phyloP scores from a whole-genome alignment of 2,888 invertebrate genomes.

The Harpalus rubripes region DNA sequence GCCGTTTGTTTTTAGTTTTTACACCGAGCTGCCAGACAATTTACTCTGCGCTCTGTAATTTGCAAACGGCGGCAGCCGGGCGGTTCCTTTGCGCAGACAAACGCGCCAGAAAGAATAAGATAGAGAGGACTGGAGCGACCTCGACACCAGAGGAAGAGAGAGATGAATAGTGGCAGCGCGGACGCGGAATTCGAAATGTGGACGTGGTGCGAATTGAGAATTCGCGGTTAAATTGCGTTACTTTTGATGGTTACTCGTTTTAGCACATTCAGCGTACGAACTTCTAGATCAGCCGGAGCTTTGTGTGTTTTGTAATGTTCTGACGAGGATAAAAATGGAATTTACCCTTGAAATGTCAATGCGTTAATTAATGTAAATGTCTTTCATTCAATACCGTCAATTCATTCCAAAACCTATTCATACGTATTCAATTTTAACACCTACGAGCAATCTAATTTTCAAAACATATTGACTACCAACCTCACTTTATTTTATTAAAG shows the following conservation, averaged over 20 bases:
- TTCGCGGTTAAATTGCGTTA: constrained; percentile 64
- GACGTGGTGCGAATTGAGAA: constrained; percentile 59
- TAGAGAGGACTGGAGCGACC: constrained; percentile 14
- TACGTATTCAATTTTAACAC: not conserved
- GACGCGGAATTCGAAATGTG: constrained; percentile 65
- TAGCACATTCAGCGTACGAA: constrained; percentile 56
- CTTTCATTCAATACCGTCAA: constrained; percentile 3
- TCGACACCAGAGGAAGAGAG: constrained; percentile 19
- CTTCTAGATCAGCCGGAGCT: constrained; percentile 46
- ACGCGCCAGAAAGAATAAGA: constrained; percentile 41
- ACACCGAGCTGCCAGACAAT: constrained; percentile 49
- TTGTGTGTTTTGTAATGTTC: constrained; percentile 49
- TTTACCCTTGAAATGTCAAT: not conserved
- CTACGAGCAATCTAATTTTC: too few relatives aligned
- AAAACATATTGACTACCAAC: too few relatives aligned
- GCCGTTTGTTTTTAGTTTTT: constrained; percentile 50
- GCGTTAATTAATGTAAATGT: constrained; percentile 28
- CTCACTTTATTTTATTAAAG: too few relatives aligned
- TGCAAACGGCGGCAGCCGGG: constrained; percentile 57
- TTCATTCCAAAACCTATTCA: not conserved
- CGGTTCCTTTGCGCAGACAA: constrained; percentile 51
- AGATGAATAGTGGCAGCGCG: constrained; percentile 50
- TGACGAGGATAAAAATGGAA: constrained; percentile 52
- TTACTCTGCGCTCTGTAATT: constrained; percentile 63
- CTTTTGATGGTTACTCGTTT: constrained; percentile 63